Conservation (phyloP, 1,140 invertebrate species). For the Ostrea denselamellosa region DNA sequence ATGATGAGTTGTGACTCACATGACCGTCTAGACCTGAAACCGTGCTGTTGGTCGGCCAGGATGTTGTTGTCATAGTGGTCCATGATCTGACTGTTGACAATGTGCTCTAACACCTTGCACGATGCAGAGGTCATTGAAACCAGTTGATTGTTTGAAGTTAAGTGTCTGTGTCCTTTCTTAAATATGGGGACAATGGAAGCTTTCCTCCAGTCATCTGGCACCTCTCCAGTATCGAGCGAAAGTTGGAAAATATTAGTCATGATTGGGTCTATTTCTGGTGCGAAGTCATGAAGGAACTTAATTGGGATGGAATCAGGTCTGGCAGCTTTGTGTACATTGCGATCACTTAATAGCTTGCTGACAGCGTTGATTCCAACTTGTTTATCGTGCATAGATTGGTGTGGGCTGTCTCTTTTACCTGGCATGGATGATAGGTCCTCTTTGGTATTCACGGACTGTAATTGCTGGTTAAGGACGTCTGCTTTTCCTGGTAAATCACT, state of each 20-base stretch:
- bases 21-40: constrained; percentile 27
- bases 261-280: constrained; percentile 42
- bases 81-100: constrained; percentile 47
- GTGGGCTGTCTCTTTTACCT: constrained; percentile 39
- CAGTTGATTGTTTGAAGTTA: constrained; percentile 37
- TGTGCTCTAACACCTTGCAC: constrained; percentile 46
- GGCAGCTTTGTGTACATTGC: constrained; percentile 47
- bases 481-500: constrained; percentile 25
- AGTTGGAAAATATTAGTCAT: constrained; percentile 48
- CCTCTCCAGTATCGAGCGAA: constrained; percentile 45
- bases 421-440: constrained; percentile 39
- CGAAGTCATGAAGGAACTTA: constrained; percentile 44
- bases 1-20: constrained; percentile 39
- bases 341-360: constrained; percentile 4
- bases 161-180: constrained; percentile 55
- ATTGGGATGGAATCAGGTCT: constrained; percentile 52
- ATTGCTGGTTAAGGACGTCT: constrained; percentile 41
- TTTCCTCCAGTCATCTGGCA: constrained; percentile 54
- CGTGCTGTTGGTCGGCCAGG: constrained; percentile 45
- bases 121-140: constrained; percentile 38
- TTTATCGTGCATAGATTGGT: constrained; percentile 30
- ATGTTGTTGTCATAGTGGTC: constrained; percentile 43
- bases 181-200: constrained; percentile 50
- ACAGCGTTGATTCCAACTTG: constrained; percentile 25
- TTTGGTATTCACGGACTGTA: constrained; percentile 42